Evolutionary conservation across 2,888 invertebrate species (phyloP), one percentile per base, ranked within the genome.

Genomic region (Melinopterus prodromus): DNA sequence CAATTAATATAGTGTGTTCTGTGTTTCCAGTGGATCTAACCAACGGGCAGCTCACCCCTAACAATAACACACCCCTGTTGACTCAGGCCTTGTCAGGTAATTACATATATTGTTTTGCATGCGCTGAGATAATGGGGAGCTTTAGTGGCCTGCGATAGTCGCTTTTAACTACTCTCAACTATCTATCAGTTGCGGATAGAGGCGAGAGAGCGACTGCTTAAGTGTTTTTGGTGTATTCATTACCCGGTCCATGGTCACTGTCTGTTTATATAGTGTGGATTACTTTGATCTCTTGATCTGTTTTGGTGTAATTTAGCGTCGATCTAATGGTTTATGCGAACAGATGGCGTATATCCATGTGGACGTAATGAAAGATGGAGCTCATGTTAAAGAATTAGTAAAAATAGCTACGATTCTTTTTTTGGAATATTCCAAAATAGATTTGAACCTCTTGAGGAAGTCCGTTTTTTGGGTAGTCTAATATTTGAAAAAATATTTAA

Each of bases 41-140:
- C 93, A 97, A 97, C 91, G 97, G 97, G 91, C 97, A 97, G 92
- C 94, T 97, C 91, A 97, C 97, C 90, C 97, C 97, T 91, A 97
- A 97, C 94, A 97, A 97, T 94, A 97, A 97, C 92, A 97, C 97
- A 90, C 97, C 97, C 90, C 93, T 97, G 92, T 94, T 97, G 92
- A 97, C 97, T 92, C 97, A 97, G 93, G 97, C 97, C 90, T 94
- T 97, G 91, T 97, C 97, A 96, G 97, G 97, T 97, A 95, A 92
- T 92, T 87, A 86, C 83, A 80, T 81, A 84, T 84, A 85, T 85
- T 86, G 84, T 86, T 85, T 82, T 84, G 84, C 85, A 84, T 85
- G 85, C 71, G 76, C 81, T 70, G 26, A 77, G 71, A 74, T 74
- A 74, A 77, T 76, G 74, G 81, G 77, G 77, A 70, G 77, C 78